Evolutionary conservation across 2,113 vertebrate species (phyloP), one percentile per base, ranked within the genome.

Genomic region (Labeo rohita): DNA sequence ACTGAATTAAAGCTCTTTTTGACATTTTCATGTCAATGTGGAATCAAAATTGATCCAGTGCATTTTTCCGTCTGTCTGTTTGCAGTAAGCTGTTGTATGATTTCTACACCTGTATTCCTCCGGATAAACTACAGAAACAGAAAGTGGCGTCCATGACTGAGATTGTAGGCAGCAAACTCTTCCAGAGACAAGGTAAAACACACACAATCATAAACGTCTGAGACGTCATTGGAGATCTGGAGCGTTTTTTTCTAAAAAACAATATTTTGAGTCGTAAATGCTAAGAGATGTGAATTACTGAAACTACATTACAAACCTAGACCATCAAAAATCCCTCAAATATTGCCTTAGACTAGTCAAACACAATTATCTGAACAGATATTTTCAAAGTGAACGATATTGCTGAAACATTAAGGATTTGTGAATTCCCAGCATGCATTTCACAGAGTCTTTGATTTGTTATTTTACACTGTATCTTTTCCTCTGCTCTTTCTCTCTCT

Each of bases 101-200:
- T 88, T 99, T 99, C 91, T 99, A 98, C 49, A 96, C 95, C 84
- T 98, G 97, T 92, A 97, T 99, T 87, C 97, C 97, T 6, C 97
- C 96, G 0, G 95, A 95, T 89, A 97, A 96, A 65, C 95, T 98
- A 11, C 98, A 97, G 94, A 98, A 98, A 89, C 97, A 97, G 91
- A 99, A 99, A 91, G 96, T 99, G 56, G 91, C 95, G 78, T 99
- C 98, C 85, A 97, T 99, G 98, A 98, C 96, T 49, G 97, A 98
- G 93, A 98, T 99, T 0, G 98, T 99, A 52, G 91, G 89, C 90
- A 98, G 98, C 92, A 96, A 95, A 82, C 96, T 99, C 79, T 99
- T 99, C 89, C 96, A 96, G 91, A 97, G 91, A 87, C 96, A 97
- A 96, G 98, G 98, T 99, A 90, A 92, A 90, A n/a, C 11, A 63